These are phyloP conservation scores for Pseudococcus longispinus DNA, from an alignment of 2,888 invertebrate genomes.

Conservation along the genomic window DNA sequence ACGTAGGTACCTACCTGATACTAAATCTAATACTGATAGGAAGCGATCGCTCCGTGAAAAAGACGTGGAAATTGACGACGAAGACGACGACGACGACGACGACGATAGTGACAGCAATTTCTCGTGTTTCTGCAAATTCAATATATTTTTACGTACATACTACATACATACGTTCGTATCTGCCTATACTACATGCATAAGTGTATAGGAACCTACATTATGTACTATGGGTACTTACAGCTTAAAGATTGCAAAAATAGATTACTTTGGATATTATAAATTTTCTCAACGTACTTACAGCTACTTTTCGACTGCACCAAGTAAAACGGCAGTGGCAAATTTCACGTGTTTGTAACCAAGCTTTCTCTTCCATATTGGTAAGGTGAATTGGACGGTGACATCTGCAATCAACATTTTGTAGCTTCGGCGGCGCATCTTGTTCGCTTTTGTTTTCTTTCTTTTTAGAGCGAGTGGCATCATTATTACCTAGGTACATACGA, in stretches of 20 bases:
- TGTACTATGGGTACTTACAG: background rate
- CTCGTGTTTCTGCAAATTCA: background rate
- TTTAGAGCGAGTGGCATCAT: background rate
- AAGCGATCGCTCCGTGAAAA: background rate
- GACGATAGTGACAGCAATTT: background rate
- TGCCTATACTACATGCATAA: background rate
- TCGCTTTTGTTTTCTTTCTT: background rate
- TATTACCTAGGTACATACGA: no score
- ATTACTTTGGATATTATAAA: no score
- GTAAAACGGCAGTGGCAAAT: background rate
- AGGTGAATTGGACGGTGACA: no score
- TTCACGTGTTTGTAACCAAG: background rate
- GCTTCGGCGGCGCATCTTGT: background rate
- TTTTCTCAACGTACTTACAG: no score
- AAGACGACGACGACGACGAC: background rate
- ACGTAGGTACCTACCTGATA: background rate
- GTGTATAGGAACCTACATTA: background rate
- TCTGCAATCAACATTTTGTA: no score
- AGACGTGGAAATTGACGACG: background rate
- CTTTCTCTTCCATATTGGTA: no score
- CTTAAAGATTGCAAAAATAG: no score
- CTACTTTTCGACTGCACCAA: no score
- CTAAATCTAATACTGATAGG: background rate
- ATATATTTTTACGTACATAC: background rate
- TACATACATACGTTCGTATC: background rate